Percentiles rank a stretch among this genome's conserved stretches.
Conservation (phyloP, 2,797 vertebrate genomes). For the Pseudochirops corinnae region DNA sequence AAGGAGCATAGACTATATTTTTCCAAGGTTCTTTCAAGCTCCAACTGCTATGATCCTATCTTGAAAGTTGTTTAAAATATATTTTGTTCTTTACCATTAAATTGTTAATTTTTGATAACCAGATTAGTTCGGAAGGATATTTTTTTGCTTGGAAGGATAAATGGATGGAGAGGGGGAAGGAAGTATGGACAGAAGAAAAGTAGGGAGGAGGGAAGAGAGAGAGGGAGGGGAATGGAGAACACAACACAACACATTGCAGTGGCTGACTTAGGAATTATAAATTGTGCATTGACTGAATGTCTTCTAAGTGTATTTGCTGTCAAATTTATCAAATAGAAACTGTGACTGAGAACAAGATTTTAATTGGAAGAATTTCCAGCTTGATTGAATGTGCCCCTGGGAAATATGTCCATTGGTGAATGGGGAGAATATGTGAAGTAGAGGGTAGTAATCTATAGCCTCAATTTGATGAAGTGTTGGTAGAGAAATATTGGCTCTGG, state of each 20-base stretch:
- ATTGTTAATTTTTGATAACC: neutral
- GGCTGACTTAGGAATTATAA: slow-evolving; percentile 22
- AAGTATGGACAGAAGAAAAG: neutral
- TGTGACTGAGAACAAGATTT: slow-evolving; percentile 17
- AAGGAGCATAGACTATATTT: neutral
- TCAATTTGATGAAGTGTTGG: neutral
- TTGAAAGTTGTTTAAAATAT: neutral
- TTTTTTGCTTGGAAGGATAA: neutral
- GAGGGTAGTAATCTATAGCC: neutral
- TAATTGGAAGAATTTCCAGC: neutral
- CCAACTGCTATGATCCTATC: neutral
- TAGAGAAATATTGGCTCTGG: neutral
- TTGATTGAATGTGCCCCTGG: neutral
- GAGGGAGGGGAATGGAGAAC: neutral
- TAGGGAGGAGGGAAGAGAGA: neutral
- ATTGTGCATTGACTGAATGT: neutral
- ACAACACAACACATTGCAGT: neutral
- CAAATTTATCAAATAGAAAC: neutral
- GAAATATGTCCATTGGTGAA: neutral
- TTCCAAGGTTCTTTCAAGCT: neutral
- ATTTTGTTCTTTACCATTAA: neutral
- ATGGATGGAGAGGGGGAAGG: neutral
- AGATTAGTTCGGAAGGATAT: slow-evolving; percentile 3
- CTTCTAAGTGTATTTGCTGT: neutral
- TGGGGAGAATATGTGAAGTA: neutral